Evolutionary conservation across 2,888 invertebrate species (phyloP), one percentile per base, ranked within the genome.

Genomic region (Psylliodes chrysocephalus): DNA sequence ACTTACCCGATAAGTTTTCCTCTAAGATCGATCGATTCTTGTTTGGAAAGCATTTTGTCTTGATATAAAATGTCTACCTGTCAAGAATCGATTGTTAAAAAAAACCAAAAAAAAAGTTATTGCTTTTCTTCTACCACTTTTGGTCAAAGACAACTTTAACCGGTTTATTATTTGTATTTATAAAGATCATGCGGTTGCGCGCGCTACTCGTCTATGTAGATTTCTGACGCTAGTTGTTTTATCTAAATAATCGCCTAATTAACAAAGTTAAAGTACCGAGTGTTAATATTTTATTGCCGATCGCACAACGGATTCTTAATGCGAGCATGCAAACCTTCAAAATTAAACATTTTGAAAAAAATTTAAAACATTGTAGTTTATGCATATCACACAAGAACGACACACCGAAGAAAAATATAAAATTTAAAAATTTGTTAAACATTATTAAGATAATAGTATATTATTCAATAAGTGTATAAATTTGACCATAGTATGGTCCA

Each of bases 1-100:
- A 63, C 90, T 90, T 82, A 94, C 95, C 94, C 94, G 74, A 95
- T 89, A 76, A 92, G 89, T 77, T 91, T 89, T 79, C 94, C 90
- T 30, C 95, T 87, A 53, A 94, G 86, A 70, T 89, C 89, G 63
- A 95, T 89, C 0, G 94, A 95, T 78, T 94, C 92, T 65, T 86
- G 84, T 83, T 94, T 94, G 19, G 90, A 85, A 86, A 94, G 86
- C 82, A 59, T 59, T 28, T 51, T 40, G 3, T 28, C 17, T n/a
- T 12, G 14, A 12, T 8, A 22, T 44, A n/a, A n/a, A n/a, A 3
- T 35, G 14, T 14, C 8, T 35, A 35, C 2, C n/a, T 14, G 35
- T 22, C n/a, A 35, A n/a, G 35, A 4, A 35, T 35, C 35, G 35
- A 35, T 14, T n/a, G 8, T n/a, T 10, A 17, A 17, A 14, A 40